Evolutionary conservation across 2,797 vertebrate species (phyloP).

Genomic region (Sternotherus odoratus): DNA sequence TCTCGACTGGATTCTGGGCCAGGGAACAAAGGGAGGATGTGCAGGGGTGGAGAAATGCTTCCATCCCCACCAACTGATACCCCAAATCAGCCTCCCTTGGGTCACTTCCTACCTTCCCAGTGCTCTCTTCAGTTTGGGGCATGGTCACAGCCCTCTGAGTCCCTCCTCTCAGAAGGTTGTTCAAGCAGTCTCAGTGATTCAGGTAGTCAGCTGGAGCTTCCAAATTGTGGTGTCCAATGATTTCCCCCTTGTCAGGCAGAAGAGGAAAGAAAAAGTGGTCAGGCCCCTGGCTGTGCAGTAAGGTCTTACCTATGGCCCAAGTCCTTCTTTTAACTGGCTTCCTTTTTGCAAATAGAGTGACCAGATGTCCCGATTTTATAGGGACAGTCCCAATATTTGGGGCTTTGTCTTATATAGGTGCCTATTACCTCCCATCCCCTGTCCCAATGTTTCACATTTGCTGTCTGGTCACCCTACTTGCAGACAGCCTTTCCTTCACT

Average conservation of each 20-base stretch:
- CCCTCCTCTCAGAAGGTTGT: neutral
- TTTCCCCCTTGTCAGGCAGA: neutral
- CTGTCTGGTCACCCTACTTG: too few species aligned
- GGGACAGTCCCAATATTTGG: too few species aligned
- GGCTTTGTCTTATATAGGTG: too few species aligned
- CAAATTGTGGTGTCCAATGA: neutral
- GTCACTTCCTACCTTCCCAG: neutral
- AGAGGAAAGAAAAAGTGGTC: neutral
- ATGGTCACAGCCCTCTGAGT: neutral
- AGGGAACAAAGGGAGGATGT: neutral
- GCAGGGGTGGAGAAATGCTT: neutral
- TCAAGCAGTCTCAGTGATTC: neutral
- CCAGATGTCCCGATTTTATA: too few species aligned
- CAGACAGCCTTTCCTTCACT: too few species aligned
- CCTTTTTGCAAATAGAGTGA: neutral
- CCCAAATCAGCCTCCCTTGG: neutral
- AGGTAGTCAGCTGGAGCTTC: neutral
- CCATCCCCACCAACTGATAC: neutral
- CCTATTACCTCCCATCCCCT: too few species aligned
- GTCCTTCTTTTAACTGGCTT: neutral
- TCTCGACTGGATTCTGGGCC: neutral
- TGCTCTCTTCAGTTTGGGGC: neutral
- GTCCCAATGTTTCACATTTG: too few species aligned
- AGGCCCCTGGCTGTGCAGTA: too few species aligned
- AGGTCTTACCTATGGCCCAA: neutral